Evolutionary conservation across 1,140 invertebrate genomes (phyloP).

Genomic region (Drosophila nebulosa): DNA sequence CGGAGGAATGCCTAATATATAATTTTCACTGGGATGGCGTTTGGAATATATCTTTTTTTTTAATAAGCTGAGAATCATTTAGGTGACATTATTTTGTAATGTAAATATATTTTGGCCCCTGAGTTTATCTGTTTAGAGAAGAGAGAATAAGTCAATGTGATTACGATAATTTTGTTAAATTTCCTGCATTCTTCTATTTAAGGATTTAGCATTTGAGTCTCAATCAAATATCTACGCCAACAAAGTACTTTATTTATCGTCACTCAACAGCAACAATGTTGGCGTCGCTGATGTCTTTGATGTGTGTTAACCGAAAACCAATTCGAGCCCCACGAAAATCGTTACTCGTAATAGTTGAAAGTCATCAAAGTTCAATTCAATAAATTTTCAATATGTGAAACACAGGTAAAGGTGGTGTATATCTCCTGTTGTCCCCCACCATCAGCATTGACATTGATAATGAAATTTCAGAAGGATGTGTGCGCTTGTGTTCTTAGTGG

Average conservation of each 20-base stretch:
- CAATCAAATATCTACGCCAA: slow-evolving; percentile 23
- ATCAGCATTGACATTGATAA: slow-evolving; percentile 70
- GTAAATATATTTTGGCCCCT: no score
- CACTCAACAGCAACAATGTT: slow-evolving; percentile 36
- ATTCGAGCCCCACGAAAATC: slow-evolving; percentile 3
- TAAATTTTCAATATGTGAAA: slow-evolving; percentile 63
- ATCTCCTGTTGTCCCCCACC: no score
- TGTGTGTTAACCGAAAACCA: slow-evolving; percentile 30
- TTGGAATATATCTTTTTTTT: no score
- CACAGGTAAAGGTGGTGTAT: slow-evolving; percentile 10
- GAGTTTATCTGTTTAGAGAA: no score
- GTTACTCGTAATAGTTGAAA: slow-evolving; percentile 55
- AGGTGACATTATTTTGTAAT: no score
- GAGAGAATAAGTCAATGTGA: no score
- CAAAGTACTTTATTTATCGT: slow-evolving; percentile 24
- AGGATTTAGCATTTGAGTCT: neutral
- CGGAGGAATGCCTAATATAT: no score
- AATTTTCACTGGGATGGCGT: no score
- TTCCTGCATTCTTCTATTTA: neutral
- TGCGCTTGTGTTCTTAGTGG: slow-evolving; percentile 20
- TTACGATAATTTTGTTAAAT: no score
- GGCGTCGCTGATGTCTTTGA: slow-evolving; percentile 46
- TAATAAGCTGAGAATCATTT: no score
- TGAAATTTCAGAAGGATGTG: slow-evolving; percentile 53
- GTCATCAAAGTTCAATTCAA: slow-evolving; percentile 76